Evolutionary conservation across 1,140 invertebrate genomes (phyloP).

Genomic region (Aphelinus atriplicis): DNA sequence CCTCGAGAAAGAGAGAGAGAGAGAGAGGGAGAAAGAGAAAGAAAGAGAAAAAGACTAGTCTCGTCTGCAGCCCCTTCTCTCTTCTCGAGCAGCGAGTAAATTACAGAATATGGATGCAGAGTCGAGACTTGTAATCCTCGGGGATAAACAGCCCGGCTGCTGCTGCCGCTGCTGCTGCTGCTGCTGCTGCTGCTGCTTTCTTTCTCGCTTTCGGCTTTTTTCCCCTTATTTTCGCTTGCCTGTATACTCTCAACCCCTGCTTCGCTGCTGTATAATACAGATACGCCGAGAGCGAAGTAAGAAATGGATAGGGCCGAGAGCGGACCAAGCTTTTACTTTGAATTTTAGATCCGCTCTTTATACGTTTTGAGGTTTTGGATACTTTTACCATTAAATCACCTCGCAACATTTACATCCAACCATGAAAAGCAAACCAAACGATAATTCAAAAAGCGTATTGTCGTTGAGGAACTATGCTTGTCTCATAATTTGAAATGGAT

Average conservation of each 20-base stretch:
- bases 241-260: conserved; percentile 1
- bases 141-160: conserved; percentile 51
- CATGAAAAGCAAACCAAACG: too few relatives aligned
- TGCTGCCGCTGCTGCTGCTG: conserved; percentile 18
- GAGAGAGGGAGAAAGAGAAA: conserved; percentile 35
- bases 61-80: conserved; percentile 32
- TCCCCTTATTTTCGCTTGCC: conserved; percentile 31
- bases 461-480: too few relatives aligned
- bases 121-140: conserved; percentile 51
- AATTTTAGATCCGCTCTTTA: conserved; percentile 20
- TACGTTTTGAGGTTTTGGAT: too few relatives aligned
- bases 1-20: neutral
- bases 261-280: conserved; percentile 30
- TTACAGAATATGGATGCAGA: conserved; percentile 52
- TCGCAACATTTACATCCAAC: too few relatives aligned
- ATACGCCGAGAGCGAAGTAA: conserved; percentile 8
- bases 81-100: conserved; percentile 40
- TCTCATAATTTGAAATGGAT: too few relatives aligned
- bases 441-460: too few relatives aligned
- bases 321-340: conserved; percentile 16
- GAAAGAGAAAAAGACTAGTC: conserved; percentile 21
- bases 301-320: conserved; percentile 18
- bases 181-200: conserved; percentile 13
- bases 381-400: too few relatives aligned
- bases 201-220: conserved; percentile 14